Evolutionary conservation across 2,113 vertebrate species (phyloP).

Genomic region (Rhynchopsitta pachyrhyncha): DNA sequence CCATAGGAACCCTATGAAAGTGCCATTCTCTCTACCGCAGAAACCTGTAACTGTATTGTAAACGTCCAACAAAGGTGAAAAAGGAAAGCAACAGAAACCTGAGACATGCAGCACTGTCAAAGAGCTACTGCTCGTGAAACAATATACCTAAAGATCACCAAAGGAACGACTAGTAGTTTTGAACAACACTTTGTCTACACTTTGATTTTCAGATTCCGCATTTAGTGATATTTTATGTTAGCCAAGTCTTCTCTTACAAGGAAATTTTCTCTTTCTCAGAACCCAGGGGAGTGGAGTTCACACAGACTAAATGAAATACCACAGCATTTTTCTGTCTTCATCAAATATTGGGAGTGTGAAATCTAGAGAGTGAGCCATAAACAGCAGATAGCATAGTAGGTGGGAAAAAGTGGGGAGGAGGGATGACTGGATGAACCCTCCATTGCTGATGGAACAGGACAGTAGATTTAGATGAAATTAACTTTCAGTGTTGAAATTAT

Average conservation of each 20-base stretch:
- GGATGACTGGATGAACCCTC: constrained; percentile 10
- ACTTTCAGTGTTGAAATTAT: constrained; percentile 64
- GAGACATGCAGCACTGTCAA: neutral
- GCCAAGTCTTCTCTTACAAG: neutral
- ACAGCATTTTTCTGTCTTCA: neutral
- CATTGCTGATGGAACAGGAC: constrained; percentile 3
- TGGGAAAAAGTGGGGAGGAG: constrained; percentile 9
- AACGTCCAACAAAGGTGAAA: neutral
- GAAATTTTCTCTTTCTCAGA: constrained; percentile 33
- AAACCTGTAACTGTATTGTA: neutral
- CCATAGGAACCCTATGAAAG: neutral
- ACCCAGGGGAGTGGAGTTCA: neutral
- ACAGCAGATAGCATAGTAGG: neutral
- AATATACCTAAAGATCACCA: neutral
- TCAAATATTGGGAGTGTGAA: constrained; percentile 21
- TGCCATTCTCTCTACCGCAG: neutral
- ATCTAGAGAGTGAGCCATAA: constrained; percentile 42
- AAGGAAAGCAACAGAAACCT: neutral
- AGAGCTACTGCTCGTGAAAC: neutral
- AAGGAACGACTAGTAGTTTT: neutral
- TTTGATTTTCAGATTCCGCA: neutral
- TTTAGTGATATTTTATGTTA: neutral
- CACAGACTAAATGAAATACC: constrained; percentile 13
- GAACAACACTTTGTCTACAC: neutral
- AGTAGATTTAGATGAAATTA: constrained; percentile 63